These are phyloP conservation scores for Actinia tenebrosa DNA, from an alignment of 64 coral and sea anemone species.

Conservation along the genomic window DNA sequence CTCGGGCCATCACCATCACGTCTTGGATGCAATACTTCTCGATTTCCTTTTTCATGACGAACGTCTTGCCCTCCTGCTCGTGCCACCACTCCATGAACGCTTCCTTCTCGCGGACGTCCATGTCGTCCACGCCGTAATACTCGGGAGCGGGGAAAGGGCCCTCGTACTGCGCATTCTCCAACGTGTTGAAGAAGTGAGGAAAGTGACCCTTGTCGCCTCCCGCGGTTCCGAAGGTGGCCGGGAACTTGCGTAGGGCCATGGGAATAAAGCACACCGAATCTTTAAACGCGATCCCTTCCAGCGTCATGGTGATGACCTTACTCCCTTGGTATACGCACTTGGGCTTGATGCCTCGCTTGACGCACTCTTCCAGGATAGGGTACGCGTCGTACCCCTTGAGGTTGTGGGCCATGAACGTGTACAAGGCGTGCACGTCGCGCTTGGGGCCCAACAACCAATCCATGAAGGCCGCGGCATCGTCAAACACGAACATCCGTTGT, in stretches of 20 bases:
- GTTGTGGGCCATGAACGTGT: neutral
- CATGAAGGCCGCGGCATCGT: neutral
- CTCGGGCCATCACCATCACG: neutral
- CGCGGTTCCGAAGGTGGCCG: neutral
- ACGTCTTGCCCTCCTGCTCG: neutral
- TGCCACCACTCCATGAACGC: neutral
- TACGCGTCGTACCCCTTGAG: neutral
- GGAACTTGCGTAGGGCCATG: neutral
- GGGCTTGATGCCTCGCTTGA: neutral
- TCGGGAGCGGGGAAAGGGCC: neutral
- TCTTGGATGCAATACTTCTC: conserved; percentile 7
- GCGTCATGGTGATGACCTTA: neutral
- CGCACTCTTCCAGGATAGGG: neutral
- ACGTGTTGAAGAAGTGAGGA: conserved; percentile 51
- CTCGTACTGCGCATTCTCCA: neutral
- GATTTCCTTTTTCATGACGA: neutral
- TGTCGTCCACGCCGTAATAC: neutral
- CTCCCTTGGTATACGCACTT: neutral
- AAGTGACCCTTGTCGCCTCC: conserved; percentile 34
- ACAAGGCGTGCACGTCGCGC: too few relatives aligned
- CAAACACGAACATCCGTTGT: neutral
- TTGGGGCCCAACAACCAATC: neutral
- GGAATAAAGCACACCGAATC: conserved; percentile 31
- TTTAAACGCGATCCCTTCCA: conserved; percentile 4
- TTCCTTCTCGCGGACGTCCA: neutral